Base-by-base conservation (phyloP, 2,113 vertebrate genomes). In the Elachura formosa region DNA sequence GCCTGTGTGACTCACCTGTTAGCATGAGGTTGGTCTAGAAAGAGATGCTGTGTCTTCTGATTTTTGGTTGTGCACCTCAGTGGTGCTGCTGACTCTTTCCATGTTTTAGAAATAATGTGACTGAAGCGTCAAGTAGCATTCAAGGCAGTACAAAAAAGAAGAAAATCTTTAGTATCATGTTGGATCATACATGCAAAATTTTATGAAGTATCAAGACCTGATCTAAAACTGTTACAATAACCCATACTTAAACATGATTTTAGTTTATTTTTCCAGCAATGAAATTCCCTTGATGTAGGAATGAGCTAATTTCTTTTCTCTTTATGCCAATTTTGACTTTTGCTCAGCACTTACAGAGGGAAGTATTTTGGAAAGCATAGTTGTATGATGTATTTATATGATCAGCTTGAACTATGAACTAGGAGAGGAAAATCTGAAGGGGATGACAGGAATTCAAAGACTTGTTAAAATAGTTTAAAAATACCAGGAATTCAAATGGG, bases 401-500 rank as follows among this genome's bases (percentile, higher is more conserved):
- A 59, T 43, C 31, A 45, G 48, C n/a, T 55, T 83, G 36, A 78
- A 51, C 56, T 64, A 4, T 52, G 49, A 81, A 43, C 69, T 52
- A 66, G 36, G n/a, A 62, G 55, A 94, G 59, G n/a, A 90, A 81
- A 34, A 64, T 56, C 12, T 56, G 49, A 41, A 94, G 68, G 20
- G 46, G 74, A 67, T 36, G 46, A 74, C 12, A 78, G 67, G 73
- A 84, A 97, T 90, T 90, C 80, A 84, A 77, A 92, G 80, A 83
- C 54, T 79, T 89, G 38, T 90, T 84, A 48, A 93, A 94, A 77
- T 49, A 59, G 40, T 34, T 77, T 21, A 64, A 73, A 92, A 96
- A 94, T 94, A 74, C 34, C 56, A 83, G 86, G 93, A 95, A 96
- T 96, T 91, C 86, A 85, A 21, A 68, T 51, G 51, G 74, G 52